Percentiles rank a stretch among this genome's conserved stretches.
Evolutionary conservation across 2,113 vertebrate species (phyloP).

Genomic region (Myrmecophaga tridactyla): DNA sequence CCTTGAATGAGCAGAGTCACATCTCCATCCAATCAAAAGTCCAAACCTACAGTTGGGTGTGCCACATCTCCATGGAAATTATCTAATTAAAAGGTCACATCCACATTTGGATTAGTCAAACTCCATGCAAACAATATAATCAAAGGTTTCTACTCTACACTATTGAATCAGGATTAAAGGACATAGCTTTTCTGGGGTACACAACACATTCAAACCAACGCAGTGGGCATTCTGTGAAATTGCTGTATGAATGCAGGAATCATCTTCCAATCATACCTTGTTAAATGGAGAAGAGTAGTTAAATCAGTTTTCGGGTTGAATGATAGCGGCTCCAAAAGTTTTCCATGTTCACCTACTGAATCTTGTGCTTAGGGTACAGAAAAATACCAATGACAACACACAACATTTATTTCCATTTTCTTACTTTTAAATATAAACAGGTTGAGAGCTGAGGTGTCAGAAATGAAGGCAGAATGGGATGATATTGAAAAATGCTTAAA

Average conservation of each 20-base stretch:
- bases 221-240: not conserved
- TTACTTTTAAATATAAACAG: not conserved
- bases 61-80: too few species aligned
- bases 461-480: not conserved
- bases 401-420: not conserved
- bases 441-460: not conserved
- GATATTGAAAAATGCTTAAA: not conserved
- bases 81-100: too few species aligned
- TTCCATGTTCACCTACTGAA: not conserved
- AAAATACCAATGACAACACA: conserved; percentile 1
- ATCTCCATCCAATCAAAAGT: too few species aligned
- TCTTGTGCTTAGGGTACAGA: not conserved
- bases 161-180: too few species aligned
- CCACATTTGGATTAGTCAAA: too few species aligned
- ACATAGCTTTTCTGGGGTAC: too few species aligned
- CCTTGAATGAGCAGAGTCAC: too few species aligned
- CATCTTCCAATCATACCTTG: not conserved
- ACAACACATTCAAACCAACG: too few species aligned
- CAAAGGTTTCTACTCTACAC: too few species aligned
- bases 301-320: not conserved
- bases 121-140: too few species aligned
- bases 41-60: too few species aligned
- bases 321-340: not conserved
- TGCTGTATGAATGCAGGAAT: not conserved
- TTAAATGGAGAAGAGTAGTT: not conserved